Base-by-base conservation (phyloP, 1,140 invertebrate species). In the Aphaenogaster ashmeadi region DNA sequence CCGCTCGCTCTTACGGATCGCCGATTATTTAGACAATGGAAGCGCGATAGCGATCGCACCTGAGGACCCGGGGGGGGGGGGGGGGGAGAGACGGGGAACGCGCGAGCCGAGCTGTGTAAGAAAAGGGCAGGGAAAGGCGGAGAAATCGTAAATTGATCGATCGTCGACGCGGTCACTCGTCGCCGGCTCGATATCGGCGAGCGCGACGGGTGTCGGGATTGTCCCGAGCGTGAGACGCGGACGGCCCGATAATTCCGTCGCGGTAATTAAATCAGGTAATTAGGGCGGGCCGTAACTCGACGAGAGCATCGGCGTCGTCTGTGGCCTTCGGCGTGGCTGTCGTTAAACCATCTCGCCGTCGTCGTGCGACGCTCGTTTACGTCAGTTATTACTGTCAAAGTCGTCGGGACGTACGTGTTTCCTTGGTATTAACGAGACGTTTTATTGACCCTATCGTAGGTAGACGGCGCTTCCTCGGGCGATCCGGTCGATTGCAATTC, bases 211-310 rank as follows among this genome's bases (percentile, higher is more conserved):
- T 80, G 86, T 72, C 75, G 69, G 7, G 75, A 90, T 91, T 58
- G 75, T 66, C 77, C 67, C 60, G 72, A 38, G 58, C 67, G 83
- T 72, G 86, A 71, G 67, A 85, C 87, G 67, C 69, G 87, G 13
- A 60, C 67, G 69, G 38, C 27, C 77, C 52, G 71, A 88, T 83
- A 79, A 91, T 90, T 90, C 77, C 87, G 89, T 87, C 87, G 89
- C 74, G 87, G 81, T 87, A 91, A 91, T 91, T 91, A 91, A 91
- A 91, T 90, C 89, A 85, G 89, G 84, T 89, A 91, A 91, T 91
- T 91, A 91, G 89, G 74, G 41, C 89, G 64, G 72, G 52, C 54
- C 58, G 74, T 90, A 90, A 85, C 87, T 88, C 62, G 58, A 44
- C 47, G 69, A 64, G 36, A 38, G 38, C 56, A 50, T 56, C 86